Percentiles rank a stretch among this genome's conserved stretches.
phyloP scores from a whole-genome alignment of 2,797 vertebrate genomes.

The Morelia viridis region DNA sequence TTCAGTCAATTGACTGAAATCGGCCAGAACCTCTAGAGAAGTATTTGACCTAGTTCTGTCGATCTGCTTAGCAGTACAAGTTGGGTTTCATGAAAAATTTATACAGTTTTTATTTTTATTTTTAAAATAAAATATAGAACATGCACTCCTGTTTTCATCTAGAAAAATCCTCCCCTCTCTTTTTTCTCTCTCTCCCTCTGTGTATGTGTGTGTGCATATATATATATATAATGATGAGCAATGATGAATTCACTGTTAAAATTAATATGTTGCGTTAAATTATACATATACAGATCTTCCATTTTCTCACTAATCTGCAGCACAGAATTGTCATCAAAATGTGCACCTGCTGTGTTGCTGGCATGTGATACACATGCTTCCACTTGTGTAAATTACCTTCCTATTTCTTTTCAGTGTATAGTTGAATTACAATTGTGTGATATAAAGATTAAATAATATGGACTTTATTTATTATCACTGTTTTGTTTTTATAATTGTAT shows the following conservation, averaged over 20 bases:
- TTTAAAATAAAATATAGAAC: slow-evolving; percentile 21
- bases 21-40: slow-evolving; percentile 42
- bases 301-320: not conserved
- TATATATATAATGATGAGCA: not conserved
- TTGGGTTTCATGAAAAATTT: slow-evolving; percentile 47
- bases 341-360: not conserved
- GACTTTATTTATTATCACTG: not conserved
- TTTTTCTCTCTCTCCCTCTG: not conserved
- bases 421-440: not conserved
- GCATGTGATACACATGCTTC: not conserved
- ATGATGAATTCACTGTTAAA: not conserved
- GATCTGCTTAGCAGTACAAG: slow-evolving; percentile 43
- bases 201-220: not conserved
- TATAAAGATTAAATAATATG: not conserved
- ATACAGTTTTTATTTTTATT: not conserved
- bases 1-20: slow-evolving; percentile 14
- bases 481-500: not conserved
- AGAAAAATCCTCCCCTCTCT: slow-evolving; percentile 19
- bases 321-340: not conserved
- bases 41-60: slow-evolving; percentile 67
- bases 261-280: not conserved
- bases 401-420: not conserved
- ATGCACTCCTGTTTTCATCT: not conserved
- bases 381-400: not conserved
- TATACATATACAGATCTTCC: not conserved